phyloP scores from a whole-genome alignment of 2,113 vertebrate genomes.

The Calyptommatus sinebrachiatus region DNA sequence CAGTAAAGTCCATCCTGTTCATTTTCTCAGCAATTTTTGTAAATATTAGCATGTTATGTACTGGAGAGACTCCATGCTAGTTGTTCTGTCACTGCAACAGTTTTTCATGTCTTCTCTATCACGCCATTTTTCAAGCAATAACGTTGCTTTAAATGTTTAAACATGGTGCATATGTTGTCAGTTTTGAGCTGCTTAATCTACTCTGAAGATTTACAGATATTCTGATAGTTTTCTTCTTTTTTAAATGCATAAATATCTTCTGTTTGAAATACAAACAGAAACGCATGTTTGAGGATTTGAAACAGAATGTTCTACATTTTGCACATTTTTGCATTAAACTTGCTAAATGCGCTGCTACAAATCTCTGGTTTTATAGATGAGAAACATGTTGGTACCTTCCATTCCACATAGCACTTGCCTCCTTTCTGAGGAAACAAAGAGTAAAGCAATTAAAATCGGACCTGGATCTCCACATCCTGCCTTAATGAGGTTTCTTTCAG shows the following conservation, averaged over 20 bases:
- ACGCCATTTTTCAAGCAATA: too few relatives aligned
- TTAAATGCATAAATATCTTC: not conserved
- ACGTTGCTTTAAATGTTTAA: too few relatives aligned
- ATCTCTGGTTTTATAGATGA: constrained; percentile 43
- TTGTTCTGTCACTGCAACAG: too few relatives aligned
- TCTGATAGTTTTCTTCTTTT: too few relatives aligned
- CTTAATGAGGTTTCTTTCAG: constrained; percentile 53
- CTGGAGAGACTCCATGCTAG: too few relatives aligned
- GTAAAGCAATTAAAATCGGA: constrained; percentile 49
- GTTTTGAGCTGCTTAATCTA: not conserved
- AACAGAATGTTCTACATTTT: not conserved
- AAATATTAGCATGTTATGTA: too few relatives aligned
- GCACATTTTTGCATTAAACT: not conserved
- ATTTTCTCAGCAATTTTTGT: too few relatives aligned
- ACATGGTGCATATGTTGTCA: too few relatives aligned
- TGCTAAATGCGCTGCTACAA: not conserved
- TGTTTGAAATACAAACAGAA: not conserved
- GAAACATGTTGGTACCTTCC: constrained; percentile 15
- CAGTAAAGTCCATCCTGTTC: too few relatives aligned
- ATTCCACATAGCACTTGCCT: constrained; percentile 35
- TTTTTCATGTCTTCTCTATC: too few relatives aligned
- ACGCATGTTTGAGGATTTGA: not conserved
- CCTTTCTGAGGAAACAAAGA: constrained; percentile 28
- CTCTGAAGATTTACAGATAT: too few relatives aligned
- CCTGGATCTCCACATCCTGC: constrained; percentile 24